Evolutionary conservation across 2,797 vertebrate species (phyloP), one percentile per base, ranked within the genome.

Genomic region (Ceryle rudis): DNA sequence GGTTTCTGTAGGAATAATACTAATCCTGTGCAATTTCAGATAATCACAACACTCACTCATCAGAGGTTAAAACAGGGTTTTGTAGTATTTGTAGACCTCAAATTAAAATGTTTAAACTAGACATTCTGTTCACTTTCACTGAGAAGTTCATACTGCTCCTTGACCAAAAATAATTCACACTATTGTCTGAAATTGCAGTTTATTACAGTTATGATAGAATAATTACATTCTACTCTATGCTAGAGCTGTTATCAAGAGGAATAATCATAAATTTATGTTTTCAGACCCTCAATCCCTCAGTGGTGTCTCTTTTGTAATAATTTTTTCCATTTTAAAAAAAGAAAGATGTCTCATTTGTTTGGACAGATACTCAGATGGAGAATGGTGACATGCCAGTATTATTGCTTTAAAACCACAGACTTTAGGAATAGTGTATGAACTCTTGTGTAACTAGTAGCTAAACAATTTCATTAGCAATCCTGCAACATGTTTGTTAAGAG

Each of bases 151-250:
- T 86, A 60, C 14, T 95, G 47, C 60, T 93, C 61, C 79, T 94
- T 95, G 88, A 96, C 80, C 73, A 84, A 90, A 95, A 95, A 85
- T 96, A 81, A 96, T 67, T 93, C 61, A 58, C 22, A 9, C 26
- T 91, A 80, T 72, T 81, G 67, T 93, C 82, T 95, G 57, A 88
- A 74, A 91, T 93, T 95, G 51, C 57, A 96, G 85, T 94, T 96
- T 81, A 83, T 74, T 91, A 49, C 74, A 88, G 72, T 92, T 92
- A 79, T 92, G 94, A 85, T 92, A 75, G 54, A 93, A 81, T 93
- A 90, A 89, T 90, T 95, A 81, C 62, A 89, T 92, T 90, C 64
- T 93, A 15, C 51, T 67, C 49, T 75, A 28, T 47, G 51, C 8
- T 61, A 57, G 41, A 87, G 37, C 35, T 90, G 62, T 64, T 60